Conservation (phyloP, 2,888 invertebrate species). For the Drosophila leonis region DNA sequence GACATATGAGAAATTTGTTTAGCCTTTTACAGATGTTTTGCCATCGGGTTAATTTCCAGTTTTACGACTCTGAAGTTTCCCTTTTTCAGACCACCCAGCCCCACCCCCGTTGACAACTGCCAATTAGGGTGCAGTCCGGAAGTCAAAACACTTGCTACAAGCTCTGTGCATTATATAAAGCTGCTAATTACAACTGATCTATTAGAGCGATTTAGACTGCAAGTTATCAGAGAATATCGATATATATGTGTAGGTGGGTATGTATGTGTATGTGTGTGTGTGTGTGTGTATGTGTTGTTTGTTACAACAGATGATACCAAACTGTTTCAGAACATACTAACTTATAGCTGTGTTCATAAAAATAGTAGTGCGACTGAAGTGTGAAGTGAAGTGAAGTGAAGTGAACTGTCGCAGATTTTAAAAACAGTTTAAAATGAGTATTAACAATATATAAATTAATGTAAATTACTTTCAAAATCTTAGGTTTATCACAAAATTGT, state of each 20-base stretch:
- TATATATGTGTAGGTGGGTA: not conserved
- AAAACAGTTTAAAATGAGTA: too few species aligned
- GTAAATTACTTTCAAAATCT: too few species aligned
- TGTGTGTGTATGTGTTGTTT: not conserved
- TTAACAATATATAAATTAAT: too few species aligned
- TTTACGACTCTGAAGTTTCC: not conserved
- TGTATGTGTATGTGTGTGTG: not conserved
- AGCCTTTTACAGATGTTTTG: constrained; percentile 9
- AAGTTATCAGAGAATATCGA: not conserved
- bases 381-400: too few species aligned
- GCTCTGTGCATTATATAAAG: too few species aligned
- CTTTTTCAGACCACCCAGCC: not conserved
- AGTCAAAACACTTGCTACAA: constrained; percentile 1
- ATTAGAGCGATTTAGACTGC: not conserved
- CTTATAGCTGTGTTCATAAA: too few species aligned
- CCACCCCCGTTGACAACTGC: not conserved
- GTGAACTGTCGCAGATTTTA: too few species aligned
- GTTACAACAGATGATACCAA: not conserved
- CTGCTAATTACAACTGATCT: not conserved
- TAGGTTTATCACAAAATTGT: too few species aligned
- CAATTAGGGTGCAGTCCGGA: not conserved
- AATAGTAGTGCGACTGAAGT: too few species aligned
- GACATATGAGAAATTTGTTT: constrained; percentile 3
- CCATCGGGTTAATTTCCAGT: constrained; percentile 1
- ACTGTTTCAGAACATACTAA: too few species aligned